phyloP scores from a whole-genome alignment of 1,140 invertebrate species.

The Radopholus similis region DNA sequence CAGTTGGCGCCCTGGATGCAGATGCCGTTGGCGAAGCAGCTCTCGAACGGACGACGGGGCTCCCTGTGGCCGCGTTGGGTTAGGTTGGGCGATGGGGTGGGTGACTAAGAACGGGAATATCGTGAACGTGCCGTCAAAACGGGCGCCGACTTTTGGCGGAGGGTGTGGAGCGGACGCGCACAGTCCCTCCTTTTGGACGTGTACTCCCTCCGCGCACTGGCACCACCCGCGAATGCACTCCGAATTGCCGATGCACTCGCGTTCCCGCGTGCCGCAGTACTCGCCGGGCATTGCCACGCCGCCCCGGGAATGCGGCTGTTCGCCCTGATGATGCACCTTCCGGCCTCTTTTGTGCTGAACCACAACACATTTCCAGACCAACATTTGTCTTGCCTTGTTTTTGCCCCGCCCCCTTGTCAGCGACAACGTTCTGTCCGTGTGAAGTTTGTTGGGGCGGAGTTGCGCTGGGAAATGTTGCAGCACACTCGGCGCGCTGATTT shows the following conservation, averaged over 20 bases:
- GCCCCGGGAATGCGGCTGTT: neutral
- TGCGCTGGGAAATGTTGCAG: constrained; percentile 10
- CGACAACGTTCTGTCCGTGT: too few relatives aligned
- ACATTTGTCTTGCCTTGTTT: neutral
- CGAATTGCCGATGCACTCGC: constrained; percentile 49
- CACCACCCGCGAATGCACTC: constrained; percentile 41
- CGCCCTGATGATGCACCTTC: too few relatives aligned
- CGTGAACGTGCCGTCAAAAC: too few relatives aligned
- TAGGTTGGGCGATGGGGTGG: too few relatives aligned
- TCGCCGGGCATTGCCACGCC: constrained; percentile 29
- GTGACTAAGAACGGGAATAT: too few relatives aligned
- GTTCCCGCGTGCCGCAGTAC: constrained; percentile 18
- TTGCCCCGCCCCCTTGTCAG: too few relatives aligned
- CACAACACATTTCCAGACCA: too few relatives aligned
- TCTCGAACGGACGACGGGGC: constrained; percentile 25
- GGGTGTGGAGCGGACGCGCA: constrained; percentile 8
- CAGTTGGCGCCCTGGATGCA: constrained; percentile 28
- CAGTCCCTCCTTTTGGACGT: constrained; percentile 42
- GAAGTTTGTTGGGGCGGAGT: neutral
- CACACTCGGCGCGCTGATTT: too few relatives aligned
- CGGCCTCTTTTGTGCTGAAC: too few relatives aligned
- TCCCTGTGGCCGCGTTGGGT: neutral
- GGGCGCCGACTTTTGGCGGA: too few relatives aligned
- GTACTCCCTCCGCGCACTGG: constrained; percentile 42
- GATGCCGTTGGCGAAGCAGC: constrained; percentile 23